Evolutionary conservation across 2,888 invertebrate species (phyloP).

Genomic region (Dolomedes plantarius): DNA sequence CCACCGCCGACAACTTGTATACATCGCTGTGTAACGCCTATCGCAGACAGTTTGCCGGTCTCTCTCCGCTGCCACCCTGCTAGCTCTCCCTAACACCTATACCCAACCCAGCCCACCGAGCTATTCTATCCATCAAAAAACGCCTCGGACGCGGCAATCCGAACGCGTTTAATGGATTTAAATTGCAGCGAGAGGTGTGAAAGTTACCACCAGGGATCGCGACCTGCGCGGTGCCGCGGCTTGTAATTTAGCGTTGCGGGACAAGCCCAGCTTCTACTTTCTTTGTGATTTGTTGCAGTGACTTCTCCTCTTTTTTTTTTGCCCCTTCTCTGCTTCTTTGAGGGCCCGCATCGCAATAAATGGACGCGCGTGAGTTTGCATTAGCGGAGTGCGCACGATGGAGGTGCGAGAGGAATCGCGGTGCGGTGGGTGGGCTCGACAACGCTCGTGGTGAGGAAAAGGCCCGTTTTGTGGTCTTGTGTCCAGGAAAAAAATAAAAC

Average conservation of each 20-base stretch:
- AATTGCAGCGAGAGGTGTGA: slow-evolving; percentile 69
- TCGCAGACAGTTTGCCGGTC: background rate
- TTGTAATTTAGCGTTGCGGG: slow-evolving; percentile 59
- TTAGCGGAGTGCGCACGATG: background rate
- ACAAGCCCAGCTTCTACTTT: slow-evolving; percentile 33
- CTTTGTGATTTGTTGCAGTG: slow-evolving; percentile 2
- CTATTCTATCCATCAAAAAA: slow-evolving; percentile 47
- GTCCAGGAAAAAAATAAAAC: too few species aligned
- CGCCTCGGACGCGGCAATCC: slow-evolving; percentile 39
- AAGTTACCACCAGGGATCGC: slow-evolving; percentile 65
- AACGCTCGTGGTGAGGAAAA: too few species aligned
- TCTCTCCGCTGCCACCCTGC: background rate
- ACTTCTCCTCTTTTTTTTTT: background rate
- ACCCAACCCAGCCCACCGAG: slow-evolving; percentile 4
- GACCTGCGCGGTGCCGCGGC: slow-evolving; percentile 57
- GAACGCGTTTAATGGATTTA: slow-evolving; percentile 69
- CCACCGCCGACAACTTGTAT: background rate
- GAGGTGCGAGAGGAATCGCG: background rate
- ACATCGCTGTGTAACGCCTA: background rate
- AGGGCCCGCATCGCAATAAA: too few species aligned
- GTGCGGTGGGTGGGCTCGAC: background rate
- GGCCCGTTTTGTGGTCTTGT: too few species aligned
- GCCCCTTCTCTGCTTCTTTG: background rate
- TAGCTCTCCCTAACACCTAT: background rate
- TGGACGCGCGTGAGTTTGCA: background rate